phyloP scores from a whole-genome alignment of 2,113 vertebrate genomes.

The Dasypus novemcinctus region DNA sequence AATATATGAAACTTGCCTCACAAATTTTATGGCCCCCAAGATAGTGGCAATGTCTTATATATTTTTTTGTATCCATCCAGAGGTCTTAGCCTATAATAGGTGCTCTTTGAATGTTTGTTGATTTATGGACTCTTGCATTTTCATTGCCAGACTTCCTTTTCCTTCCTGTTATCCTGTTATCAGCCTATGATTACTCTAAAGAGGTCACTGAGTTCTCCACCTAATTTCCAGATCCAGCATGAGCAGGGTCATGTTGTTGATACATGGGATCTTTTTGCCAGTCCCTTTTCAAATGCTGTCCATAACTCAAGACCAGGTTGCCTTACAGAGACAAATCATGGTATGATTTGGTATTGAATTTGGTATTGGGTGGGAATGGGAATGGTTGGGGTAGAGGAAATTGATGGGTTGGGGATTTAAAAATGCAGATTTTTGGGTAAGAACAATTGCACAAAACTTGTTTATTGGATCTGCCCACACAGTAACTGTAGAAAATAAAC shows the following conservation, averaged over 20 bases:
- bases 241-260: background rate
- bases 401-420: background rate
- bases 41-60: background rate
- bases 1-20: background rate
- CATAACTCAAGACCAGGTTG: background rate
- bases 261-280: background rate
- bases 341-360: too few relatives aligned
- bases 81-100: background rate
- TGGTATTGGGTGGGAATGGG: background rate
- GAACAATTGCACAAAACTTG: background rate
- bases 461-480: background rate
- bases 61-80: background rate
- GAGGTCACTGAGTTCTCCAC: background rate
- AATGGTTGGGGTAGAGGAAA: background rate
- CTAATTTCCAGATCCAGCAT: background rate
- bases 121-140: constrained; percentile 2
- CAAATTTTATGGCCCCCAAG: background rate
- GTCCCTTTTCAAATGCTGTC: background rate
- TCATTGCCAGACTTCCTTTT: background rate
- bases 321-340: background rate
- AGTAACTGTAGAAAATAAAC: background rate
- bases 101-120: background rate
- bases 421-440: background rate
- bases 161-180: background rate
- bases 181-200: background rate